Base-by-base conservation (phyloP, 1,140 invertebrate genomes). In the Zaprionus kolodkinae region DNA sequence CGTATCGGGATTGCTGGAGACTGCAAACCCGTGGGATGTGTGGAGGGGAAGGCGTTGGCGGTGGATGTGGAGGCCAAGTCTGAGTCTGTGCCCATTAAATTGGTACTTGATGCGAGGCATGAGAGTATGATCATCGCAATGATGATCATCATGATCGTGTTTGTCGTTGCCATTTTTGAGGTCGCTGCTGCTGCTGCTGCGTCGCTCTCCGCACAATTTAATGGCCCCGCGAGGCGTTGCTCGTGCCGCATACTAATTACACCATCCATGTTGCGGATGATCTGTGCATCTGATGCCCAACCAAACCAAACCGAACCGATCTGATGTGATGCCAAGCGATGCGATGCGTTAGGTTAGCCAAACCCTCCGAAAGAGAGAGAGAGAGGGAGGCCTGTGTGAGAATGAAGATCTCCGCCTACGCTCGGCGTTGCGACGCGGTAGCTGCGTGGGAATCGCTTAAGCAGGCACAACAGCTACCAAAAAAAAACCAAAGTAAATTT, bases 31-130 rank as follows among this genome's bases (percentile, higher is more conserved):
- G n/a, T 13, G n/a, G 52, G 13, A n/a, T n/a, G n/a, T n/a, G n/a
- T n/a, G n/a, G n/a, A 55, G 27, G n/a, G 52, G 13, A n/a, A n/a
- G n/a, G n/a, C n/a, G n/a, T n/a, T n/a, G n/a, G n/a, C n/a, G 21
- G 0, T n/a, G 9, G 45, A 15, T 11, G 0, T n/a, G 9, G 45
- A 33, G 27, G 27, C 10, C 38, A 1, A 40, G 12, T 12, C 10
- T 38, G 43, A 61, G 67, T 78, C 71, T 64, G 64, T 89, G 85
- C 78, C 81, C 89, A 89, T 89, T 85, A 88, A 88, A 77, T 88
- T 80, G 77, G 81, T 70, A 67, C 66, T 68, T 82, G 70, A 68
- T 78, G 78, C 65, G 64, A 45, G 66, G 25, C 57, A 52, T 36
- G 25, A 50, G 72, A 57, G 50, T 10, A 61, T 65, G 35, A 43